Percentiles rank a stretch among this genome's conserved stretches.
phyloP scores from a whole-genome alignment of 2,113 vertebrate species.

The Alethe diademata region DNA sequence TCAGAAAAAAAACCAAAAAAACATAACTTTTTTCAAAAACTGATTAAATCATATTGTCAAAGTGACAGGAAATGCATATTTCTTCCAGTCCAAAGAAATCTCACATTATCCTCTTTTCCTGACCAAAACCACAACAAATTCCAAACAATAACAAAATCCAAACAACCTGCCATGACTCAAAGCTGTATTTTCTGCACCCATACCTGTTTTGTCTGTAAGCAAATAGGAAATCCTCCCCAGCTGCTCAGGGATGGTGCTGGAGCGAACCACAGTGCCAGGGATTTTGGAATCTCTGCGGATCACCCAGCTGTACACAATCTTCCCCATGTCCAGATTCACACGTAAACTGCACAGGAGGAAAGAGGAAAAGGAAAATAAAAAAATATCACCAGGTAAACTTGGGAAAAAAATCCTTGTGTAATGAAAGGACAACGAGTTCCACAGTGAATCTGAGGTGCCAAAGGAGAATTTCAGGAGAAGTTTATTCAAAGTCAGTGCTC shows the following conservation, averaged over 20 bases:
- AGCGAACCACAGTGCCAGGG: conserved; percentile 91
- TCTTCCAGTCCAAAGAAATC: background rate
- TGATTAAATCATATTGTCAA: background rate
- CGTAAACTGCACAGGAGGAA: conserved; percentile 77
- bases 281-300: conserved; percentile 95
- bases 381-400: background rate
- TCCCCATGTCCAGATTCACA: conserved; percentile 98
- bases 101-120: background rate
- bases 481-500: background rate
- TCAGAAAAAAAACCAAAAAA: background rate
- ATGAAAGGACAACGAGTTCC: background rate
- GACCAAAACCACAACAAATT: background rate
- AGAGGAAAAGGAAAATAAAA: background rate
- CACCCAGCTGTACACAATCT: conserved; percentile 99
- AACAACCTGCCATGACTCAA: background rate
- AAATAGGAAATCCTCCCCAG: conserved; percentile 95
- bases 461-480: background rate
- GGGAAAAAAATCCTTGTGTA: background rate
- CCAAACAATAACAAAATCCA: background rate
- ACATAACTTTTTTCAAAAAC: background rate
- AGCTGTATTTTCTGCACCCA: background rate
- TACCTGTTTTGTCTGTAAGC: conserved; percentile 97
- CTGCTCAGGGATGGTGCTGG: conserved; percentile 96
- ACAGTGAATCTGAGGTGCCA: background rate
- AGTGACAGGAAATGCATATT: background rate